These are phyloP conservation scores for Tor tambroides DNA, from an alignment of 2,113 vertebrate species.

Conservation along the genomic window DNA sequence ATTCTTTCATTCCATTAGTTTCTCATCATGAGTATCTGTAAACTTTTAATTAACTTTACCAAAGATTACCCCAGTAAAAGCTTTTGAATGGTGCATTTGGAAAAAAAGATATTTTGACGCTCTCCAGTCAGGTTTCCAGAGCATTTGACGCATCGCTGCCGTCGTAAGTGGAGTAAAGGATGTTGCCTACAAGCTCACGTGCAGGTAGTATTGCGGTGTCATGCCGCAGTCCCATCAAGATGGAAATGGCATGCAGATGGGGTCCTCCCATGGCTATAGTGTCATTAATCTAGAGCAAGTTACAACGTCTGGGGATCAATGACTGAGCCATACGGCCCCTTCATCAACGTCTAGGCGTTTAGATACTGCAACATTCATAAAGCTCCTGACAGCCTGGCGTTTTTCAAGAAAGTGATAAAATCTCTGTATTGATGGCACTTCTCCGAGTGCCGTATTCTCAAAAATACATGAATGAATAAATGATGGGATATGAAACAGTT, in stretches of 20 bases:
- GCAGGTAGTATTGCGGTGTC: not conserved
- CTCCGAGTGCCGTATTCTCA: not conserved
- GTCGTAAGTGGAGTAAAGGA: not conserved
- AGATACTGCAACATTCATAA: constrained; percentile 26
- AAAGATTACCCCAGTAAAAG: not conserved
- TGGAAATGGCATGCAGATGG: constrained; percentile 43
- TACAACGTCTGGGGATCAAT: constrained; percentile 34
- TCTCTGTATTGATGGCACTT: constrained; percentile 27
- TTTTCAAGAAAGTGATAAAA: constrained; percentile 48
- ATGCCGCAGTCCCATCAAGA: constrained; percentile 30
- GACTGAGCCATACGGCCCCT: constrained; percentile 32
- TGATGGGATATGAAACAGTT: not conserved
- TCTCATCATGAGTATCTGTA: constrained; percentile 18
- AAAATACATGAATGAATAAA: constrained; percentile 35
- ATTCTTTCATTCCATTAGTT: constrained; percentile 20
- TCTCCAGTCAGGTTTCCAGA: not conserved
- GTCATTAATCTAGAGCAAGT: constrained; percentile 44
- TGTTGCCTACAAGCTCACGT: not conserved
- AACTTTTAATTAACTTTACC: constrained; percentile 23
- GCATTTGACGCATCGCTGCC: not conserved
- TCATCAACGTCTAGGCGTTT: constrained; percentile 35
- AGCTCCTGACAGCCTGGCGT: constrained; percentile 4
- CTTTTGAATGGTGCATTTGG: not conserved
- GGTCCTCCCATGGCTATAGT: constrained; percentile 30
- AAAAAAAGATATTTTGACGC: not conserved